phyloP scores from a whole-genome alignment of 2,888 invertebrate genomes.

The Agriotes lineatus region DNA sequence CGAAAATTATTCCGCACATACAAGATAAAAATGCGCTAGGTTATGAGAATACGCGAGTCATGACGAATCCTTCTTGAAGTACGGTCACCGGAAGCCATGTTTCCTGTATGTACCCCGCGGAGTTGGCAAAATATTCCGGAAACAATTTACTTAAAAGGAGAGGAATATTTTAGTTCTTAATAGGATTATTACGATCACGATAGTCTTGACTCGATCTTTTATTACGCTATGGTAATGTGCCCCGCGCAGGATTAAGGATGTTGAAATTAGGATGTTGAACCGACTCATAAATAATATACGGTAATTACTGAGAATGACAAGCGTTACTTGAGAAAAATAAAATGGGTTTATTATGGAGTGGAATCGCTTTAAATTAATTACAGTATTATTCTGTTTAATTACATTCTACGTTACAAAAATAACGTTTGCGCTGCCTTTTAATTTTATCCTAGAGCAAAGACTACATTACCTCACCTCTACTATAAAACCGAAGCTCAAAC shows the following conservation, averaged over 20 bases:
- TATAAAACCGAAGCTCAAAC: too few relatives aligned
- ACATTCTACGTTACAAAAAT: too few relatives aligned
- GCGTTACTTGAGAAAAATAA: too few relatives aligned
- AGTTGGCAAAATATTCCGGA: conserved; percentile 18
- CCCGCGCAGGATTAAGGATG: not conserved
- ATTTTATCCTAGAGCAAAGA: too few relatives aligned
- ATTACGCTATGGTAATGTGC: not conserved
- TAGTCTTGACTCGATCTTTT: conserved; percentile 3
- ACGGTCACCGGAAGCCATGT: conserved; percentile 8
- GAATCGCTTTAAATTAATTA: too few relatives aligned
- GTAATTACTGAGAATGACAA: not conserved
- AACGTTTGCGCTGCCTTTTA: too few relatives aligned
- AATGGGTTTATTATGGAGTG: too few relatives aligned
- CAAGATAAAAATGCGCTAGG: not conserved
- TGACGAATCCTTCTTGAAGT: conserved; percentile 9
- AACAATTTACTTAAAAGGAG: conserved; percentile 15
- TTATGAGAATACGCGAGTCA: conserved; percentile 7
- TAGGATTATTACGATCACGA: not conserved
- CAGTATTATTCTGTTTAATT: too few relatives aligned
- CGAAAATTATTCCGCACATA: not conserved
- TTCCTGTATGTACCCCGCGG: conserved; percentile 3
- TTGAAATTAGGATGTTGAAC: conserved; percentile 4
- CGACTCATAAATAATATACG: not conserved
- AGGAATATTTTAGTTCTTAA: conserved; percentile 5
- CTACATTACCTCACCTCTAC: too few relatives aligned